A percentile compares a stretch with the other conserved stretches of the same genome.
phyloP scores from a whole-genome alignment of 2,113 vertebrate genomes.

The Malaclemys terrapin region DNA sequence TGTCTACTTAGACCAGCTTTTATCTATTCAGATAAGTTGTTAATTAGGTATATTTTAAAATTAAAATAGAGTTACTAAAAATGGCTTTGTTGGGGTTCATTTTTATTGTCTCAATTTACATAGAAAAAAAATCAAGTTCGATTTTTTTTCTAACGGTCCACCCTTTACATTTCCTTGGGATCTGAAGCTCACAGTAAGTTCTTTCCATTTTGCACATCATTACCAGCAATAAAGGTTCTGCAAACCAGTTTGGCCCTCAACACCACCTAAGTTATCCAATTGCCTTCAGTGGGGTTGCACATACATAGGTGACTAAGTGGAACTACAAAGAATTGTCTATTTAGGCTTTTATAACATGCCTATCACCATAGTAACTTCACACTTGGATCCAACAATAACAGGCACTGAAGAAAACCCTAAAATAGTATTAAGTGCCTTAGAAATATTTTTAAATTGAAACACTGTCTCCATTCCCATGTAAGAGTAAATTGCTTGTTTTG shows the following conservation, averaged over 20 bases:
- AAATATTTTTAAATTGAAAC: constrained; percentile 46
- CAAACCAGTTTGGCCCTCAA: not conserved
- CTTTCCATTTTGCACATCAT: not conserved
- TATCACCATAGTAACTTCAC: constrained; percentile 56
- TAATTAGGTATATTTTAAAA: constrained; percentile 22
- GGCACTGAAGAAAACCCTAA: not conserved
- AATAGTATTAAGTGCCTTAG: constrained; percentile 34
- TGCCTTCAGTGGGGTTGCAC: rapidly evolving
- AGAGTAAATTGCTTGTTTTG: not conserved
- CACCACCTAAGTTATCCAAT: not conserved
- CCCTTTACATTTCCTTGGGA: not conserved
- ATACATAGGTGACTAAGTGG: not conserved
- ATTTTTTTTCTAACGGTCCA: not conserved
- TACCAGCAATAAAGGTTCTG: not conserved
- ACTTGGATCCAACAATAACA: not conserved
- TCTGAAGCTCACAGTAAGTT: not conserved
- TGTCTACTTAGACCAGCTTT: constrained; percentile 19
- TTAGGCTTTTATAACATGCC: constrained; percentile 5
- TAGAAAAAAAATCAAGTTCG: not conserved
- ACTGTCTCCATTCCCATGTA: not conserved
- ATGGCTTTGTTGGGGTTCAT: not conserved
- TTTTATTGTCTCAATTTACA: not conserved
- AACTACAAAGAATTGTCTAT: not conserved
- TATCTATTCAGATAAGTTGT: not conserved
- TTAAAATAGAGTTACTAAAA: constrained; percentile 19